Conservation (phyloP, 37 sponge, comb jelly and placozoan genomes). For the Oopsacas minuta region DNA sequence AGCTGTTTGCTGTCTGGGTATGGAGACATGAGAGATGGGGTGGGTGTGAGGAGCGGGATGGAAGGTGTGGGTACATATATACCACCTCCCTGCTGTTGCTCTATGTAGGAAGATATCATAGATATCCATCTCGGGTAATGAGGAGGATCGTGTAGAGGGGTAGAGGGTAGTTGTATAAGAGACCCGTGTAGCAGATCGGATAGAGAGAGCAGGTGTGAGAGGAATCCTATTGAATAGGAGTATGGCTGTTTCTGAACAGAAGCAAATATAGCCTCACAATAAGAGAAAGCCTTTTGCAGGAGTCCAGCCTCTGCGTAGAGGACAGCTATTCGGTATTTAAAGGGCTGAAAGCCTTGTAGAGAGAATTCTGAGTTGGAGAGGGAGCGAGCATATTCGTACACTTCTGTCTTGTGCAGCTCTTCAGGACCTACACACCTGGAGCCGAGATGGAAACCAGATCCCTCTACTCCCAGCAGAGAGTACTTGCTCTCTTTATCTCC, state of each 20-base stretch:
- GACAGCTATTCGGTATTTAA: conserved; percentile 34
- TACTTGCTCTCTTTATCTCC: conserved; percentile 26
- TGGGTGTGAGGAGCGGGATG: neutral
- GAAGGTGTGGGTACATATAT: neutral
- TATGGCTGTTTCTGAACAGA: conserved; percentile 3
- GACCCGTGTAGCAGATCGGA: neutral
- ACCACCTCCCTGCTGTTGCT: neutral
- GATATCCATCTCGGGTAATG: neutral
- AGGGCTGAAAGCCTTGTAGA: conserved; percentile 43
- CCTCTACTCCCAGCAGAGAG: conserved; percentile 42
- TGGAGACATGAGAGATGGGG: neutral
- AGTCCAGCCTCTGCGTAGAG: conserved; percentile 43
- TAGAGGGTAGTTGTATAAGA: neutral
- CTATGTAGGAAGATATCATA: neutral
- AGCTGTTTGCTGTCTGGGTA: neutral
- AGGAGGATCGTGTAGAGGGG: neutral
- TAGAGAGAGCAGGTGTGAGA: neutral
- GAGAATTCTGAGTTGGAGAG: conserved; percentile 34
- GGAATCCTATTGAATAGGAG: neutral
- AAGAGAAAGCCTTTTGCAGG: conserved; percentile 4
- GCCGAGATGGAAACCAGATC: conserved; percentile 9
- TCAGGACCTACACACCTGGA: conserved; percentile 14
- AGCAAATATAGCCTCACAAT: neutral
- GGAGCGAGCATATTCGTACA: conserved; percentile 55
- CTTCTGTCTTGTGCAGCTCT: conserved; percentile 38